Evolutionary conservation across 2,797 vertebrate species (phyloP).

Genomic region (Spinus olivaceus): DNA sequence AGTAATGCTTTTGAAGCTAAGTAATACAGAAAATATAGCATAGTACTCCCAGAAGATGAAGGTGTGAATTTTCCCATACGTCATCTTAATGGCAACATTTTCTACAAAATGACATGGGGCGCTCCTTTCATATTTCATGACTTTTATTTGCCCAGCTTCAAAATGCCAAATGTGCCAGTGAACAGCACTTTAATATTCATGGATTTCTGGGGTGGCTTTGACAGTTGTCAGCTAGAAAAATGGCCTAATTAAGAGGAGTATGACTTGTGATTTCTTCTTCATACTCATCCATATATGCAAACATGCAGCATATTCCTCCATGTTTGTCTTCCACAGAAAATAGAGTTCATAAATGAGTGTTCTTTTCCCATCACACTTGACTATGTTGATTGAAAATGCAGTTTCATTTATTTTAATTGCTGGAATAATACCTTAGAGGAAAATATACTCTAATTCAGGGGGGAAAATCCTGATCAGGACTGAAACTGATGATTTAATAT

Average conservation of each 20-base stretch:
- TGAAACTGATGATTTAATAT: not conserved
- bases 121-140: constrained; percentile 80
- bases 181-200: constrained; percentile 80
- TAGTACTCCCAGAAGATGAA: constrained; percentile 67
- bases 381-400: not conserved
- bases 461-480: not conserved
- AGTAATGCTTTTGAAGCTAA: constrained; percentile 58
- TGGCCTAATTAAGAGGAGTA: constrained; percentile 71
- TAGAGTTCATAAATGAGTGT: not conserved
- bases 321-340: constrained; percentile 10
- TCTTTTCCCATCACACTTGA: not conserved
- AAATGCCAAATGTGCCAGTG: constrained; percentile 75
- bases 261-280: constrained; percentile 65
- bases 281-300: constrained; percentile 25
- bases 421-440: not conserved
- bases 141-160: constrained; percentile 78
- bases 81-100: constrained; percentile 78
- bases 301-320: not conserved
- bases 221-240: constrained; percentile 79
- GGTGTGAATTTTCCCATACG: constrained; percentile 71
- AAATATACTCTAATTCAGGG: not conserved
- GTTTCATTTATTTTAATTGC: not conserved
- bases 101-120: constrained; percentile 62
- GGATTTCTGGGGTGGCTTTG: constrained; percentile 69
- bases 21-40: constrained; percentile 64